Conservation (phyloP, 1,140 invertebrate species). For the Heliconius nattereri region DNA sequence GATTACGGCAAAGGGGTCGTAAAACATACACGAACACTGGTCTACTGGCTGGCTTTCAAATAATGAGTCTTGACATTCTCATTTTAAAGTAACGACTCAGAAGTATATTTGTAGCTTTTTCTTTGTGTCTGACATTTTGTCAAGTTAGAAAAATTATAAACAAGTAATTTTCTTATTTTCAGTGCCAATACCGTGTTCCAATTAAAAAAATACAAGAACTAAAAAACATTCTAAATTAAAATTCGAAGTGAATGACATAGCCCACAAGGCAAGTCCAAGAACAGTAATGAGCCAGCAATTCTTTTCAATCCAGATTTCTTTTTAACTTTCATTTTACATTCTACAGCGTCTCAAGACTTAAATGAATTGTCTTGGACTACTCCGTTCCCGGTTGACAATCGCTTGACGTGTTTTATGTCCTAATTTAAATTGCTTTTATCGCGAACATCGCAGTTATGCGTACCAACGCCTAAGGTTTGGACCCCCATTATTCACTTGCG, state of each 20-base stretch:
- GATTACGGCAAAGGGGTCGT: constrained; percentile 18
- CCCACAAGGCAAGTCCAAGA: constrained; percentile 41
- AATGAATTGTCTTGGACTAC: constrained; percentile 60
- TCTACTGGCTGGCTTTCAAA: background rate
- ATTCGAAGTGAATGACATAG: constrained; percentile 35
- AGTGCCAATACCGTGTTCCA: background rate
- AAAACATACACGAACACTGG: background rate
- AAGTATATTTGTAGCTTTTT: background rate
- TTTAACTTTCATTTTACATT: constrained; percentile 56
- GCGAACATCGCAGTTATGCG: constrained; percentile 55
- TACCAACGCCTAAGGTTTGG: constrained; percentile 40
- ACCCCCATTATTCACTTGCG: constrained; percentile 52
- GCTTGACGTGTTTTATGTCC: constrained; percentile 72
- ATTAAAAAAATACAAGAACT: constrained; percentile 3
- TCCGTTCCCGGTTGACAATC: constrained; percentile 62
- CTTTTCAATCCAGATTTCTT: constrained; percentile 58
- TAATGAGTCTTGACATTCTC: constrained; percentile 1
- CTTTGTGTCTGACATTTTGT: background rate
- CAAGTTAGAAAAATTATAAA: background rate
- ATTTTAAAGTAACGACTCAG: background rate
- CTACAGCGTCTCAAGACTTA: constrained; percentile 56
- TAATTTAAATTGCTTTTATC: constrained; percentile 74
- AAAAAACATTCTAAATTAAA: constrained; percentile 38
- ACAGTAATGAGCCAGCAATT: constrained; percentile 50
- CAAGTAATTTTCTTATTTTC: background rate